A percentile compares a stretch with the other conserved stretches of the same genome.
Conservation (phyloP, 2,113 vertebrate genomes). For the Nibea albiflora region DNA sequence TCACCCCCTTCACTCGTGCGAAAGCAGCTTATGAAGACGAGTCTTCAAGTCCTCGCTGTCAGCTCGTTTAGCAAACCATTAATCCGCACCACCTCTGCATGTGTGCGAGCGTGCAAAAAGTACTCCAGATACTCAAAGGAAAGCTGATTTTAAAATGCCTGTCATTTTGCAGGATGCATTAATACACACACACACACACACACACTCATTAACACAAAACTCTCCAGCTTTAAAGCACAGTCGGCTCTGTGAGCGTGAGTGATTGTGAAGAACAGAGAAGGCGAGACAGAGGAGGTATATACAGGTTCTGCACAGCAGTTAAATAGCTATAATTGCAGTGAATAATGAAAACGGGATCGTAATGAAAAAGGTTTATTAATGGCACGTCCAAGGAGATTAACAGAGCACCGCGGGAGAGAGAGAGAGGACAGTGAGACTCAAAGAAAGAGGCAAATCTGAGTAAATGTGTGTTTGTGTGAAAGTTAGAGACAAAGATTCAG, state of each 20-base stretch:
- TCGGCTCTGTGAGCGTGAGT: background rate
- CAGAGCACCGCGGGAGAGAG: conserved; percentile 18
- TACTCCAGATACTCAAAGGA: conserved; percentile 45
- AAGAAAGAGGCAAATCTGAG: conserved; percentile 17
- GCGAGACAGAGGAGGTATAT: background rate
- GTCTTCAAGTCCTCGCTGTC: conserved; percentile 70
- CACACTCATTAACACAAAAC: conserved; percentile 12
- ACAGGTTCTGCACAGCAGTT: conserved; percentile 30
- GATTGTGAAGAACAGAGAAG: conserved; percentile 18
- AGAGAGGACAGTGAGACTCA: conserved; percentile 27
- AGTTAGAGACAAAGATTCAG: conserved; percentile 9
- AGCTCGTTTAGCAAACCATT: conserved; percentile 75
- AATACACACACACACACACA: conserved; percentile 34
- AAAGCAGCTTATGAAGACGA: conserved; percentile 75
- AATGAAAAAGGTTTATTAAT: conserved; percentile 69
- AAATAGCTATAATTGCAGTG: conserved; percentile 57
- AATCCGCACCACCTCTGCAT: conserved; percentile 73
- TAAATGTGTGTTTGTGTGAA: background rate
- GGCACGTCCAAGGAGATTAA: conserved; percentile 56
- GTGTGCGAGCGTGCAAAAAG: background rate
- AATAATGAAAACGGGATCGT: conserved; percentile 54
- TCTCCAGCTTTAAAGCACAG: conserved; percentile 30
- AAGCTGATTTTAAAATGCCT: conserved; percentile 61
- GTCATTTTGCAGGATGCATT: conserved; percentile 55
- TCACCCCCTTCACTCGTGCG: conserved; percentile 37